Base-by-base conservation (phyloP, 2,113 vertebrate species). In the Plecotus auritus region DNA sequence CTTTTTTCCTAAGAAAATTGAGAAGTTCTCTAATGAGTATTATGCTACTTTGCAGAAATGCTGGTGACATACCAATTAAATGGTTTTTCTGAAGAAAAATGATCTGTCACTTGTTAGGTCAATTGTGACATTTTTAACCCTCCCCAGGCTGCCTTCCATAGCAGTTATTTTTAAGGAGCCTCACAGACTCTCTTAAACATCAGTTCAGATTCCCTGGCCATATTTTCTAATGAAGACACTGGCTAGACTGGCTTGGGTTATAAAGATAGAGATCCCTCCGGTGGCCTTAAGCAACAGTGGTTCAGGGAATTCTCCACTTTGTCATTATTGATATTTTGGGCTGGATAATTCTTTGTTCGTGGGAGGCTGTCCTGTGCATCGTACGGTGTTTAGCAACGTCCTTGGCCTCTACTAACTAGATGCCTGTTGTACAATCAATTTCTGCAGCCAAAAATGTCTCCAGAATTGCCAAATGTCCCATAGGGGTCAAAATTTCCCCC, bases 21-120 rank as follows among this genome's bases (percentile, higher is more conserved):
- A 28, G 32, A 93, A 87, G 16, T 85, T 85, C 2, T 82, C 13
- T 72, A 74, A 72, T 88, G 82, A 88, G n/a, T 61, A 74, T 35
- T 66, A 32, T n/a, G 42, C 45, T 78, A 77, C 20, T 81, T 91
- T 64, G 35, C 4, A 83, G 92, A 96, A 94, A 80, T 95, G 64
- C 32, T 70, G 9, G 35, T 69, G n/a, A 51, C 54, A 82, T 8
- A 56, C 64, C 93, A 89, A 8, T 78, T 35, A 26, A 54, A 14
- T 82, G 17, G 12, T 54, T 96, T 95, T 69, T 37, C 77, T 78
- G 70, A 83, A 35, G 72, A 85, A 56, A 91, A 88, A 89, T 91
- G 2, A 83, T 61, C 54, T 85, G 72, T 73, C n/a, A 70, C 67
- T 88, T 81, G 72, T 87, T 93, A 93, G 90, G 72, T 72, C 64